Evolutionary conservation across 2,888 invertebrate species (phyloP), one percentile per base, ranked within the genome.

Genomic region (Magallana nippona): DNA sequence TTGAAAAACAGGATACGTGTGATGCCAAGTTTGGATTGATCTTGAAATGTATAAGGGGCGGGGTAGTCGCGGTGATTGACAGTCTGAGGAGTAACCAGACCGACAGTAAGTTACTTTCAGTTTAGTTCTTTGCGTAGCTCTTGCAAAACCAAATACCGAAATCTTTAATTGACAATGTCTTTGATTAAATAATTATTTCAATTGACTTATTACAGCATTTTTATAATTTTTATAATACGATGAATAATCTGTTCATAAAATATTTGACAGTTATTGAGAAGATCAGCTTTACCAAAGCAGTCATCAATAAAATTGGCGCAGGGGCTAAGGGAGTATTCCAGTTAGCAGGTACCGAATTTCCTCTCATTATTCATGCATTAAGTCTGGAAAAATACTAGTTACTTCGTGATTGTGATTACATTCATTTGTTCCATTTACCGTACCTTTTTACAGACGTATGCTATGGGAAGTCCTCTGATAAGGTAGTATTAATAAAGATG

Each of bases 21-120:
- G 71, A 71, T 27, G 71, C 71, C 27, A 71, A 71, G 71, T 71
- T 71, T 71, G 71, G 71, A 22, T 22, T 71, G 27, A 22, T 71
- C 27, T 2, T 71, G 32, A 27, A 19, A 1, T 71, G 71, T 27
- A 27, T 71, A 1, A 71, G 27, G 13, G 71, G 71, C 10, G 71
- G 71, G 15, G 22, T 71, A 0, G 71, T 27, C 27, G 71, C 71
- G 2, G 71, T 71, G 13, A 27, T 71, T 11, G 27, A 71, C 10
- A 32, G 22, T 27, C 27, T 71, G 0, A 71, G 32, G 27, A 71
- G 71, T 32, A 32, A 71, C 27, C 22, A 27, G 27, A 71, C 2
- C 27, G 71, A 27, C 27, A 71, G 27, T n/a, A 17, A n/a, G n/a
- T n/a, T 17, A 60, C 3, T 15, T 8, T 17, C 2, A 60, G n/a